A percentile compares a stretch with the other conserved stretches of the same genome.
phyloP scores from a whole-genome alignment of 1,140 invertebrate genomes.

The Calephelis nemesis region DNA sequence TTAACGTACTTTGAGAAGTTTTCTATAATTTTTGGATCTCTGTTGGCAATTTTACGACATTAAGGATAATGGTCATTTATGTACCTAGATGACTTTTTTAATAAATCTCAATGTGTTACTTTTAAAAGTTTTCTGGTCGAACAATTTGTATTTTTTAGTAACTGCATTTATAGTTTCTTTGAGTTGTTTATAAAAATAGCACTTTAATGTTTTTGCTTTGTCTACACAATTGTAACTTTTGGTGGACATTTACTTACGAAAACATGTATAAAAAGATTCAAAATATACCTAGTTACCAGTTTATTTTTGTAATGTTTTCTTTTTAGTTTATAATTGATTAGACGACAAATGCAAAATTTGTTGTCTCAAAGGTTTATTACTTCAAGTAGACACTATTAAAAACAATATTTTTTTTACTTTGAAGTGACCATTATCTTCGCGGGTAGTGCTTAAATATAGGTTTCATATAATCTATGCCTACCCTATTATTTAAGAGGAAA shows the following conservation, averaged over 20 bases:
- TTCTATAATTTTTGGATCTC: conserved; percentile 60
- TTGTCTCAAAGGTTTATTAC: too few relatives aligned
- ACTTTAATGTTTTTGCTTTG: too few relatives aligned
- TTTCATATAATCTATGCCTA: conserved; percentile 47
- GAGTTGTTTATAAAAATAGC: too few relatives aligned
- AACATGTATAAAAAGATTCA: too few relatives aligned
- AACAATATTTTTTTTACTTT: not conserved
- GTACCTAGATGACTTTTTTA: conserved; percentile 27
- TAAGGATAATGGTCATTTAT: conserved; percentile 32
- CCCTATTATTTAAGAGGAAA: conserved; percentile 48
- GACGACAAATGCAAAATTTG: too few relatives aligned
- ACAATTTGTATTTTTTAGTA: too few relatives aligned
- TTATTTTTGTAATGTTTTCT: not conserved
- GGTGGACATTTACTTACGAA: too few relatives aligned
- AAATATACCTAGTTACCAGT: not conserved
- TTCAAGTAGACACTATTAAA: too few relatives aligned
- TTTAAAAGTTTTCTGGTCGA: too few relatives aligned
- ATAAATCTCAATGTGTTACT: not conserved
- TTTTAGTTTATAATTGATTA: not conserved
- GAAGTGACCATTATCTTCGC: conserved; percentile 34
- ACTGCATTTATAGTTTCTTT: too few relatives aligned
- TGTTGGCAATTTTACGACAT: conserved; percentile 19
- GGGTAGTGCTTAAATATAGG: conserved; percentile 69
- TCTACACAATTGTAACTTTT: too few relatives aligned
- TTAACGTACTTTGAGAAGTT: conserved; percentile 51